phyloP scores from a whole-genome alignment of 2,797 vertebrate genomes.

The Serranus cabrilla region DNA sequence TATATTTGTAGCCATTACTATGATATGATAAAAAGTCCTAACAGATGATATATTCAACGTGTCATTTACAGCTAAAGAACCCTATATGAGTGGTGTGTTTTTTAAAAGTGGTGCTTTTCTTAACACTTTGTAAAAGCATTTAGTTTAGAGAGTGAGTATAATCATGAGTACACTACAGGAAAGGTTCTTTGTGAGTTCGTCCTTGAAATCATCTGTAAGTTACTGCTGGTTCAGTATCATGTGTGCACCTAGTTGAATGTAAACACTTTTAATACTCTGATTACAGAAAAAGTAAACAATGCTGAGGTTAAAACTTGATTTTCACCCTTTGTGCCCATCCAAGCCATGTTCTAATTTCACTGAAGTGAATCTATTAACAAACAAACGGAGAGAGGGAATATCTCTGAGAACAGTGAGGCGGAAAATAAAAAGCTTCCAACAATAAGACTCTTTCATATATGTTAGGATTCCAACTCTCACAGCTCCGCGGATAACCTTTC shows the following conservation, averaged over 20 bases:
- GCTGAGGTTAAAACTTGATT: slow-evolving; percentile 32
- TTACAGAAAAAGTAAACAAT: slow-evolving; percentile 40
- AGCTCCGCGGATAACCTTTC: slow-evolving; percentile 81
- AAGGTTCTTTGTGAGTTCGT: not conserved
- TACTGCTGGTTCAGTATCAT: slow-evolving; percentile 2
- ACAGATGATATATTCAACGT: not conserved
- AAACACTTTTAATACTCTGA: slow-evolving; percentile 20
- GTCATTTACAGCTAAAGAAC: not conserved
- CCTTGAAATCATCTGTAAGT: slow-evolving; percentile 23
- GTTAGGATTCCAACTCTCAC: slow-evolving; percentile 74
- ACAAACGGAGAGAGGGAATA: slow-evolving; percentile 39
- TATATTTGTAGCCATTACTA: not conserved
- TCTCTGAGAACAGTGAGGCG: slow-evolving; percentile 32
- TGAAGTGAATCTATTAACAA: slow-evolving; percentile 46
- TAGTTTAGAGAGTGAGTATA: slow-evolving; percentile 6
- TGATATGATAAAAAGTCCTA: slow-evolving; percentile 18
- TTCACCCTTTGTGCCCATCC: slow-evolving; percentile 20
- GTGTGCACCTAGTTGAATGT: slow-evolving; percentile 20
- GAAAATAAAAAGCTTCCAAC: slow-evolving; percentile 37
- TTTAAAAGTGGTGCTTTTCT: not conserved
- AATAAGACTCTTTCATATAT: slow-evolving; percentile 65
- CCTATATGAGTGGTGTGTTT: not conserved
- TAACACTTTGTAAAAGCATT: slow-evolving; percentile 11
- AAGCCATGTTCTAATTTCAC: slow-evolving; percentile 31
- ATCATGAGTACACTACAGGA: not conserved